Evolutionary conservation across 2,888 invertebrate genomes (phyloP).

Genomic region (Bembecia ichneumoniformis): DNA sequence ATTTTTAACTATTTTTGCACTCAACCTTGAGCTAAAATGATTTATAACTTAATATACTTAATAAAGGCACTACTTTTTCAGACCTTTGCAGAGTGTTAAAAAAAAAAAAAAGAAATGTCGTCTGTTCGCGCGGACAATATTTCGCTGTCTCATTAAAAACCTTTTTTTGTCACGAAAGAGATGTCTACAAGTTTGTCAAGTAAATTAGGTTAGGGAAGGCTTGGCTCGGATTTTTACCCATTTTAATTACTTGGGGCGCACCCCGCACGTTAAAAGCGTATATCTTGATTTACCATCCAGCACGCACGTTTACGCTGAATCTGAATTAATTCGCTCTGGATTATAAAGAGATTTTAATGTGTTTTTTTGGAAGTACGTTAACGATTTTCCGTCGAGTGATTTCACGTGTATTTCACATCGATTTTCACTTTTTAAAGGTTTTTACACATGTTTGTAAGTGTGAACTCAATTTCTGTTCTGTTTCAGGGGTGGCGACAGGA

Average conservation of each 20-base stretch:
- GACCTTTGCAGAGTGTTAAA: no score
- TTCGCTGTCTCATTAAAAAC: neutral
- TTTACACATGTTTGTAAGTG: no score
- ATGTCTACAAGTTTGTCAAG: neutral
- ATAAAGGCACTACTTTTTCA: no score
- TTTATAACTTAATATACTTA: no score
- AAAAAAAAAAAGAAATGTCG: no score
- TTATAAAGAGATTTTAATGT: neutral
- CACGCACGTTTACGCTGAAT: neutral
- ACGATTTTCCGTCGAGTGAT: no score
- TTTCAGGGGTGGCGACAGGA: no score
- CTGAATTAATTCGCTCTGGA: neutral
- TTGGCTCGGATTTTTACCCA: neutral
- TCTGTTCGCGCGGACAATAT: neutral
- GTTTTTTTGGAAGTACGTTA: neutral
- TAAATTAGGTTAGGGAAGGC: neutral
- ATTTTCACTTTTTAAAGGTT: no score
- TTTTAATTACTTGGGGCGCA: neutral
- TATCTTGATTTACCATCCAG: neutral
- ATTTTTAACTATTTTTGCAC: no score
- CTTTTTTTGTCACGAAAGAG: neutral
- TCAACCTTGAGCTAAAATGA: no score
- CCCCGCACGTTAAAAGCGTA: neutral
- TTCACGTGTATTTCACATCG: no score
- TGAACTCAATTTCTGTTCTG: no score